Conservation (phyloP, 2,888 invertebrate species). For the Eristalinus sepulchralis region DNA sequence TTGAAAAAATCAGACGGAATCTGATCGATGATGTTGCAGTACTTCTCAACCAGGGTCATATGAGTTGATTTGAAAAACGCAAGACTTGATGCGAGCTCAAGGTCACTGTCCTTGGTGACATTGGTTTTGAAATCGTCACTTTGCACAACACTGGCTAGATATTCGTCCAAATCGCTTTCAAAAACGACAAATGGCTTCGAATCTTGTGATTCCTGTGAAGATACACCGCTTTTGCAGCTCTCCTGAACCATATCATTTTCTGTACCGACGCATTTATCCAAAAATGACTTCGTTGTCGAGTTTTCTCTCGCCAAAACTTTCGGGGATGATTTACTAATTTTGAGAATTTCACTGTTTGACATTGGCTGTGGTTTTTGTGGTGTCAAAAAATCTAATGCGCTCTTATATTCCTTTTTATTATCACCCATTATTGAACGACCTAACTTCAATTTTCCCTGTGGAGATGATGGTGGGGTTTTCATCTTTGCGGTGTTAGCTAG, state of each 20-base stretch:
- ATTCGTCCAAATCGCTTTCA: conserved; percentile 75
- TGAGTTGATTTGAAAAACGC: conserved; percentile 82
- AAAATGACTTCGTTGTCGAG: background rate
- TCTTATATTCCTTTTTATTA: background rate
- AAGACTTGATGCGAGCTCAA: conserved; percentile 73
- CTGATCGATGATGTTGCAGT: conserved; percentile 84
- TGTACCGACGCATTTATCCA: conserved; percentile 18
- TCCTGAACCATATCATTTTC: background rate
- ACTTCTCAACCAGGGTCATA: conserved; percentile 85
- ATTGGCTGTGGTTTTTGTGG: background rate
- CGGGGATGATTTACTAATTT: background rate
- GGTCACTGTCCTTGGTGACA: conserved; percentile 72
- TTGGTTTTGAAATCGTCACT: conserved; percentile 75
- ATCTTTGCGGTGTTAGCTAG: conserved; percentile 43
- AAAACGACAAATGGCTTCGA: conserved; percentile 75
- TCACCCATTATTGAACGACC: background rate
- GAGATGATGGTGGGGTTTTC: background rate
- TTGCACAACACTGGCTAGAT: conserved; percentile 75
- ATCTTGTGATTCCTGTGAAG: background rate
- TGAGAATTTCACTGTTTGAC: background rate
- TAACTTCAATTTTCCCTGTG: background rate
- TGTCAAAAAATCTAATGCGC: background rate
- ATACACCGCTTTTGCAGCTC: background rate
- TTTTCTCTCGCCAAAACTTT: background rate
- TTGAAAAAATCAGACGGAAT: conserved; percentile 84